A percentile compares a stretch with the other conserved stretches of the same genome.
Conservation (phyloP, 1,140 invertebrate species). For the Scaptomyza graminum region DNA sequence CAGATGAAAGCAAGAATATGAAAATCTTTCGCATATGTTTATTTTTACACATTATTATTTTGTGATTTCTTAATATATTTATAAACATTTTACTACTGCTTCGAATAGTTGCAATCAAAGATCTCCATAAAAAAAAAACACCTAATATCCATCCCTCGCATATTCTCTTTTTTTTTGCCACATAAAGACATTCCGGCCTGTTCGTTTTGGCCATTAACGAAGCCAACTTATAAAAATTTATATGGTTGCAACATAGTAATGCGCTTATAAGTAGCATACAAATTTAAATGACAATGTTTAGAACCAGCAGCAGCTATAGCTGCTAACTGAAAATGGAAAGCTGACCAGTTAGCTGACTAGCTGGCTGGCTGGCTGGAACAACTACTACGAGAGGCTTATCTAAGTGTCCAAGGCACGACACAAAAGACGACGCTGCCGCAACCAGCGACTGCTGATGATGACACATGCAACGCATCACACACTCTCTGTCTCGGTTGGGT, state of each 20-base stretch:
- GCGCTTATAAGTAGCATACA: conserved; percentile 62
- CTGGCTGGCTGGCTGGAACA: conserved; percentile 4
- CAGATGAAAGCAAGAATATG: too few relatives aligned
- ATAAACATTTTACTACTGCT: too few relatives aligned
- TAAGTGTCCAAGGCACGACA: conserved; percentile 68
- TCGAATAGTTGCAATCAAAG: background rate
- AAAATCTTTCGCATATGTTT: too few relatives aligned
- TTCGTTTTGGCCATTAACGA: conserved; percentile 45
- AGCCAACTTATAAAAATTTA: conserved; percentile 63
- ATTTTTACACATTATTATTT: too few relatives aligned
- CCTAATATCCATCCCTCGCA: conserved; percentile 37
- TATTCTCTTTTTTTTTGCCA: background rate
- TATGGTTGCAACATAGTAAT: conserved; percentile 67
- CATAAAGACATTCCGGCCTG: conserved; percentile 28
- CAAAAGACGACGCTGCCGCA: conserved; percentile 39
- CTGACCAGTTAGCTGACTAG: background rate
- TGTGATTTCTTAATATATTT: too few relatives aligned
- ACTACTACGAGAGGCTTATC: conserved; percentile 54
- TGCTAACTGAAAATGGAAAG: conserved; percentile 6
- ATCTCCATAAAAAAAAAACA: background rate
- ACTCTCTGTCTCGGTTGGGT: conserved; percentile 7
- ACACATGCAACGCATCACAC: conserved; percentile 67
- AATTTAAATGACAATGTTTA: conserved; percentile 62
- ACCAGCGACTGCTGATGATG: conserved; percentile 46
- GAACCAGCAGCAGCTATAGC: conserved; percentile 2